Conservation (phyloP, 37 sponge, comb jelly and placozoan genomes). For the Oscarella lobularis region DNA sequence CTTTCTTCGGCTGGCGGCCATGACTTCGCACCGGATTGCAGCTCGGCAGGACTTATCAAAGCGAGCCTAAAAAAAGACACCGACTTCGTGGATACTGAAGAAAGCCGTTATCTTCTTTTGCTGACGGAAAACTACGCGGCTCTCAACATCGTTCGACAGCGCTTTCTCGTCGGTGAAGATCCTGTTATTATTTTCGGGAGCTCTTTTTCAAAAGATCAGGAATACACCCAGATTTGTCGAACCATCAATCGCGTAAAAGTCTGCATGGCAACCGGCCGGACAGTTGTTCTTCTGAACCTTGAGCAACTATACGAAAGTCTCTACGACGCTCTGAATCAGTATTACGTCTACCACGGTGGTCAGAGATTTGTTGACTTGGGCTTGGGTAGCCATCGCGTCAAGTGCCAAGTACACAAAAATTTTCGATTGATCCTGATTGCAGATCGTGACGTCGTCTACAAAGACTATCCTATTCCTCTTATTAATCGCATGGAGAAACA, state of each 20-base stretch:
- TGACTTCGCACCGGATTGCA: background rate
- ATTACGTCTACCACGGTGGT: slow-evolving; percentile 19
- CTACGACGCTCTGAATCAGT: slow-evolving; percentile 50
- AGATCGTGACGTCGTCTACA: slow-evolving; percentile 21
- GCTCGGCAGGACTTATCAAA: background rate
- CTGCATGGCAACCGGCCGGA: slow-evolving; percentile 48
- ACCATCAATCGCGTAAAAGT: slow-evolving; percentile 35
- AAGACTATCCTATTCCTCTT: slow-evolving; percentile 44
- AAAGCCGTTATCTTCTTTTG: slow-evolving; percentile 80
- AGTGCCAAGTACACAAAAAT: slow-evolving; percentile 30
- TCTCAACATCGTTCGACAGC: slow-evolving; percentile 52
- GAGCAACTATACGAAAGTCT: slow-evolving; percentile 45
- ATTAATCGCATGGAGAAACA: slow-evolving; percentile 60
- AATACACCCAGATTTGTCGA: slow-evolving; percentile 75
- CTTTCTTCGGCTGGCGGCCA: no score
- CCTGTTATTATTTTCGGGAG: slow-evolving; percentile 83
- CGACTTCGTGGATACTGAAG: slow-evolving; percentile 15
- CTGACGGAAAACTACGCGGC: slow-evolving; percentile 79
- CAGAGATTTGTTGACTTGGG: slow-evolving; percentile 42
- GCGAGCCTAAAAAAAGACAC: background rate
- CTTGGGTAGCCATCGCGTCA: slow-evolving; percentile 24
- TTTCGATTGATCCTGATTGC: slow-evolving; percentile 34
- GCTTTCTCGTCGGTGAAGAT: slow-evolving; percentile 6
- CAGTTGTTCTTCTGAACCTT: slow-evolving; percentile 29
- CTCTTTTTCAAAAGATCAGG: slow-evolving; percentile 83